Evolutionary conservation across 2,797 vertebrate species (phyloP), one percentile per base, ranked within the genome.

Genomic region (Sciurus vulgaris): DNA sequence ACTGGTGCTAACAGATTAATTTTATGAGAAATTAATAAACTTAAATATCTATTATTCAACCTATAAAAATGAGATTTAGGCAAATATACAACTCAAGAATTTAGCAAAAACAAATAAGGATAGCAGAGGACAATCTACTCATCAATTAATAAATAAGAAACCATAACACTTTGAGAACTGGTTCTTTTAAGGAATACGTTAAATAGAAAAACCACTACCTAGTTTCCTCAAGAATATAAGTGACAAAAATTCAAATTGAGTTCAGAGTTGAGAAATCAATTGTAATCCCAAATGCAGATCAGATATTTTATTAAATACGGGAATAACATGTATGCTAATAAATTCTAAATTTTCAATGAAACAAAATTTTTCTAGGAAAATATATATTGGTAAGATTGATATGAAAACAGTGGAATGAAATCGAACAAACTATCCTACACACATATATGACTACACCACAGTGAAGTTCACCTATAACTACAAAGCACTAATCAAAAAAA

Each of bases 21-120:
- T 38, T 7, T 14, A 9, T 86, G 1, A 54, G 5, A 88, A 97
- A 96, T n/a, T 24, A 84, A 59, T 84, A 35, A 51, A 9, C 56
- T 63, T 86, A 82, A 86, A 85, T 56, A 2, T 4, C 47, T 93
- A 51, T 77, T 95, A 93, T 74, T 89, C 70, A 83, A 59, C 1
- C 17, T 72, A 38, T 17, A 91, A 59, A 56, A 81, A 63, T 33
- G 9, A 85, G 88, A 74, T 74, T 59, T 49, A 67, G 61, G 18
- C 30, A 77, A 87, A 14, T 59, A 61, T 35, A 28, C 30, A 83
- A 41, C 38, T 82, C 24, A 79, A 54, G 44, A 92, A 44, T 38
- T 41, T 94, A 49, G 49, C 49, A 49, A 49, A 49, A 69, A 74
- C 84, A 72, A 65, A 51, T 26, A 89, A 47, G 5, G 1, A 72